Base-by-base conservation (phyloP, 2,797 vertebrate genomes). In the Delichon dasypus region DNA sequence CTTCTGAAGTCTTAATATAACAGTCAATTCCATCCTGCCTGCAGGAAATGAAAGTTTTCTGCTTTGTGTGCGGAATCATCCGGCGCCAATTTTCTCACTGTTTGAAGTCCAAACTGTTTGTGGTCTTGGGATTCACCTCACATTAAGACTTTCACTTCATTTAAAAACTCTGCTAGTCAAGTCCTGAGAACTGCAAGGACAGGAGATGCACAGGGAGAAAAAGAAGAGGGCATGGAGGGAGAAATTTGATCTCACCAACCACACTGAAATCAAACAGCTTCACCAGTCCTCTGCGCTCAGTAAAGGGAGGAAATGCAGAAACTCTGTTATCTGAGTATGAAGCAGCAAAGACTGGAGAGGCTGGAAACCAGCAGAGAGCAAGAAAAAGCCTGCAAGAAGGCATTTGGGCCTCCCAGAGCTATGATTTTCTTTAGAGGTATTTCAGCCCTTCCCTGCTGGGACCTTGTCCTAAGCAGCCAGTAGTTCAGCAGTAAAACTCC, bases 1-100 rank as follows among this genome's bases (percentile, higher is more conserved):
- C 91, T 97, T 97, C 98, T 97, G 97, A 98, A 98, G 98, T 97
- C 98, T 97, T 98, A 98, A 98, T 98, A 97, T 96, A 97, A 97
- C 97, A 97, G 97, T 98, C 98, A 98, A 98, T 98, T 97, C 97
- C 97, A 97, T 96, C 97, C 96, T 96, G 96, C 96, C 97, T 97
- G 87, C 94, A 98, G 98, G 95, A 98, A 98, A 98, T 97, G 94
- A 98, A 97, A 97, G 97, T 97, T 98, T 97, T 97, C 97, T 97
- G 97, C 96, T 97, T 97, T 98, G 95, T 97, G 95, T 97, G 97
- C 83, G 47, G 62, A 97, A 97, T 97, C 97, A 93, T 97, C 97
- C 96, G 88, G 95, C 81, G 30, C 96, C 97, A 98, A 97, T 97
- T 98, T 98, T 95, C 97, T 97, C 94, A 88, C 96, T 95, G 97